These are phyloP conservation scores for Uria lomvia DNA, from an alignment of 2,113 vertebrate species.

Conservation along the genomic window DNA sequence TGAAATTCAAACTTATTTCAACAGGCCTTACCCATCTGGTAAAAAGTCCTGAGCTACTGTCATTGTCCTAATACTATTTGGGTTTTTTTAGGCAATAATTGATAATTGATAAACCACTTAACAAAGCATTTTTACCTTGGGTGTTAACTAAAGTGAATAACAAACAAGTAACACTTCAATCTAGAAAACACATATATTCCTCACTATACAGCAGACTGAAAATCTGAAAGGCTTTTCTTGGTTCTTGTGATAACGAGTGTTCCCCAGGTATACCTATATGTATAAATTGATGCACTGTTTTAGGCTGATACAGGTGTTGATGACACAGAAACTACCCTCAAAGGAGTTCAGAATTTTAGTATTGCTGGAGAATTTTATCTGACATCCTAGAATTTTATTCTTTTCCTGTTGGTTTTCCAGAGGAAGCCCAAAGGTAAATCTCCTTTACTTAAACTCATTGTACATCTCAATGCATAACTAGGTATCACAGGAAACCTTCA, in stretches of 20 bases:
- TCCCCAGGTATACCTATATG: not conserved
- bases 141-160: not conserved
- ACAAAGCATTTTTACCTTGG: not conserved
- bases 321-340: not conserved
- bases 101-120: not conserved
- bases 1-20: not conserved
- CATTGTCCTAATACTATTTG: not conserved
- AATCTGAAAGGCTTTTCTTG: not conserved
- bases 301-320: not conserved
- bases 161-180: not conserved
- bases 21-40: not conserved
- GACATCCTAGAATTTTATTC: not conserved
- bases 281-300: not conserved
- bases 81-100: not conserved
- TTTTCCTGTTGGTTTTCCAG: not conserved
- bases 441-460: constrained; percentile 19
- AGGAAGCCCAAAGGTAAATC: constrained; percentile 36
- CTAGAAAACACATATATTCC: not conserved
- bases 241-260: not conserved
- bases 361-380: not conserved
- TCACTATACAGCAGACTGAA: not conserved
- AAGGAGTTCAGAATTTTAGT: not conserved
- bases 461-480: constrained; percentile 5
- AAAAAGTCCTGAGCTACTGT: not conserved
- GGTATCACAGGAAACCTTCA: constrained; percentile 48